phyloP scores from a whole-genome alignment of 2,113 vertebrate species.

The Oncorhynchus clarkii region DNA sequence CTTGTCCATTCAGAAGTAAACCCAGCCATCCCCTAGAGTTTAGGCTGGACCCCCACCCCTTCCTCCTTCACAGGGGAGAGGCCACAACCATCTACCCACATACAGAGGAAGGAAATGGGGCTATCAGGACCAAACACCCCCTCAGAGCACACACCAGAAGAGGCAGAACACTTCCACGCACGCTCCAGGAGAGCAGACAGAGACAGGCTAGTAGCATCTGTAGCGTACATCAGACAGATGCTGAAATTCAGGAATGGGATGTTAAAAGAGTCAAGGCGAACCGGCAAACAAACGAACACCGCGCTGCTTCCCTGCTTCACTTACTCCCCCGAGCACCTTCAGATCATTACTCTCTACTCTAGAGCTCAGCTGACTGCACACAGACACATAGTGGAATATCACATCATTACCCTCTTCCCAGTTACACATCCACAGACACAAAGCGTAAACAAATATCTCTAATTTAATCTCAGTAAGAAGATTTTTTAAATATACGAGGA shows the following conservation, averaged over 20 bases:
- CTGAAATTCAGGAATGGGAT: constrained; percentile 4
- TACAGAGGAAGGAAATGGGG: constrained; percentile 53
- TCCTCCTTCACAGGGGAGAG: constrained; percentile 2
- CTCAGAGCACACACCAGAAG: background rate
- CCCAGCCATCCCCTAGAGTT: background rate
- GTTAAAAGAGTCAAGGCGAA: background rate
- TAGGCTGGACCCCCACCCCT: background rate
- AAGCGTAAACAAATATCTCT: no score
- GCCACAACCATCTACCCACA: constrained; percentile 38
- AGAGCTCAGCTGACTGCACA: no score
- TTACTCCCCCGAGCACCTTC: background rate
- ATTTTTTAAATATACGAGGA: no score
- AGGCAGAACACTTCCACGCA: constrained; percentile 31
- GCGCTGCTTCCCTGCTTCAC: background rate
- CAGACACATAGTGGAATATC: no score
- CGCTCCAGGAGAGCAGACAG: constrained; percentile 34
- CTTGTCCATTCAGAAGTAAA: background rate
- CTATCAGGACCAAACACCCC: constrained; percentile 29
- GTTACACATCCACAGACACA: no score
- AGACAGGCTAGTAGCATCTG: constrained; percentile 37
- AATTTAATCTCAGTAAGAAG: no score
- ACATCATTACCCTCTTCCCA: no score
- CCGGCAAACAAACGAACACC: background rate
- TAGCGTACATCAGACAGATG: constrained; percentile 49
- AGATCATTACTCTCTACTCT: background rate